These are phyloP conservation scores for Pteruthius melanotis DNA, from an alignment of 2,113 vertebrate species.

Conservation along the genomic window DNA sequence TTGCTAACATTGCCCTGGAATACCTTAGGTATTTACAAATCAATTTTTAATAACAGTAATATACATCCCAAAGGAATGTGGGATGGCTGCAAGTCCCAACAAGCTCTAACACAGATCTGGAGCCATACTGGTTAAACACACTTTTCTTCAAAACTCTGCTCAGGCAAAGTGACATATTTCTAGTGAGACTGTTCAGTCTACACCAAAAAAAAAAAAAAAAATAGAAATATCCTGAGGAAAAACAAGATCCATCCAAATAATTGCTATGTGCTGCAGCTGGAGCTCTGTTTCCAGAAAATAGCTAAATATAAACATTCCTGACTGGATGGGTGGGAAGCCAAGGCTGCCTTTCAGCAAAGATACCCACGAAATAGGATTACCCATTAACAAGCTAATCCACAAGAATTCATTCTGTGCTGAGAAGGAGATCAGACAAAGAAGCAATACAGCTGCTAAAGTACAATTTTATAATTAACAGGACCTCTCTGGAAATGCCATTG, in stretches of 20 bases:
- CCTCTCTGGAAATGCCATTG: background rate
- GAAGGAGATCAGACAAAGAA: background rate
- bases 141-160: background rate
- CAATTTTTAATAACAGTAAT: constrained; percentile 1
- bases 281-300: constrained; percentile 31
- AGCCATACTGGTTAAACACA: background rate
- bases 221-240: constrained; percentile 25
- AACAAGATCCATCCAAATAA: background rate
- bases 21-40: background rate
- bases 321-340: constrained; percentile 18
- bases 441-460: background rate
- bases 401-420: background rate
- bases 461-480: background rate
- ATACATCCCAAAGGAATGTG: background rate
- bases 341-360: constrained; percentile 28
- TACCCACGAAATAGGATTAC: background rate
- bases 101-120: background rate
- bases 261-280: constrained; percentile 34
- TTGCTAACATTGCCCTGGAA: background rate
- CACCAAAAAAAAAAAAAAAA: background rate
- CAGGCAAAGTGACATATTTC: constrained; percentile 25
- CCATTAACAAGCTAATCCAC: background rate
- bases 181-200: background rate
- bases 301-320: constrained; percentile 47
- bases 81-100: constrained; percentile 22